A percentile compares a stretch with the other conserved stretches of the same genome.
These are phyloP conservation scores for Drosophila orena DNA, from an alignment of 1,140 invertebrate species.

Conservation along the genomic window DNA sequence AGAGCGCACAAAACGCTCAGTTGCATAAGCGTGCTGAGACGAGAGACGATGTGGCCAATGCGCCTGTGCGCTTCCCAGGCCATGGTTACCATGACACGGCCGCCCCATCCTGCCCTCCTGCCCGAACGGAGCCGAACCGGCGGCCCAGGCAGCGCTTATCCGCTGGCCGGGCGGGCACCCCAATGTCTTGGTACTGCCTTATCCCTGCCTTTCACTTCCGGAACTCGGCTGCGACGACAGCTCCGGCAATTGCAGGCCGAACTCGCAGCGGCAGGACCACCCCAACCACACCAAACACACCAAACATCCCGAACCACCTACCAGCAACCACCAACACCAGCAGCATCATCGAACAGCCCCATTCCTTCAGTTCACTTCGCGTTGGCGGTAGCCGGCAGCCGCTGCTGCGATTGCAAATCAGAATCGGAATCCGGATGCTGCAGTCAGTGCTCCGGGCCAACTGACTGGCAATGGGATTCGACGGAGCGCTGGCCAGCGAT, in stretches of 20 bases:
- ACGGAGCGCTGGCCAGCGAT: not conserved
- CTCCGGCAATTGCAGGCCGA: not conserved
- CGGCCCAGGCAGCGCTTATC: slow-evolving; percentile 22
- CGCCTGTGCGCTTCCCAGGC: slow-evolving; percentile 7
- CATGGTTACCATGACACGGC: not conserved
- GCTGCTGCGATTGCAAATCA: slow-evolving; percentile 21
- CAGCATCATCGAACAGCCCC: not conserved
- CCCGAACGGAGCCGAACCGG: not conserved
- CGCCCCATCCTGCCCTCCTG: not conserved
- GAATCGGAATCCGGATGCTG: slow-evolving; percentile 12
- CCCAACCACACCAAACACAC: not conserved
- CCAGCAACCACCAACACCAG: no score
- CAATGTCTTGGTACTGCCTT: slow-evolving; percentile 42
- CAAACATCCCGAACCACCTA: not conserved
- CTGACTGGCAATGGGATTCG: slow-evolving; percentile 19
- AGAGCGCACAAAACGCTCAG: not conserved
- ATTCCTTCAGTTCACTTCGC: not conserved
- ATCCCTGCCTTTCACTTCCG: slow-evolving; percentile 58
- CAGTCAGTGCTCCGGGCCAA: not conserved
- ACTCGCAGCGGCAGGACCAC: not conserved
- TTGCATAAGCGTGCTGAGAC: slow-evolving; percentile 14
- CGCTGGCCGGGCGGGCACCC: not conserved
- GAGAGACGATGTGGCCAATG: slow-evolving; percentile 1
- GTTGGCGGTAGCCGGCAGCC: not conserved
- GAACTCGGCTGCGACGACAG: slow-evolving; percentile 43